Base-by-base conservation (phyloP, 1,140 invertebrate genomes). In the Atta cephalotes region DNA sequence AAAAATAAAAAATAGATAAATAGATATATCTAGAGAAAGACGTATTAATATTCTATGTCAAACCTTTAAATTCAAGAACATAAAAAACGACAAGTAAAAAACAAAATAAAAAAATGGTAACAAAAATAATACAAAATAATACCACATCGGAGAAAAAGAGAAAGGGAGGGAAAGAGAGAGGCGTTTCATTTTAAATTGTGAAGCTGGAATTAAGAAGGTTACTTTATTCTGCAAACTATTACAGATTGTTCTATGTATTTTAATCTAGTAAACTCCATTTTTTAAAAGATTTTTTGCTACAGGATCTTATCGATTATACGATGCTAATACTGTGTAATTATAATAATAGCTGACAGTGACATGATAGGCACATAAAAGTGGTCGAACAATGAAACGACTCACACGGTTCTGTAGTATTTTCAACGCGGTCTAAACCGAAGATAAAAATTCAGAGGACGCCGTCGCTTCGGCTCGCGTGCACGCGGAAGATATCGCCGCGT, bases 381-480 rank as follows among this genome's bases (percentile, higher is more conserved):
- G 39, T 10, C 39, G 39, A 12, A 45, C 39, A 45, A 12, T 45
- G 39, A 51, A 79, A 79, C 28, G 58, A 9, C 7, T n/a, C 18
- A 25, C 18, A 14, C 39, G 25, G 18, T 31, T 0, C n/a, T 16
- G 49, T 45, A 1, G 10, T 58, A 25, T 21, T 58, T 74, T 74
- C 71, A 58, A 56, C 68, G 18, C 39, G 18, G 39, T 72, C n/a
- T 63, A 51, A 82, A 62, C 25, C 7, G 18, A n/a, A 16, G 58
- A 74, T 85, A 58, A 78, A 82, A 77, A 66, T 72, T 84, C 51
- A 28, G 45, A 88, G 51, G 62, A 87, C 58, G 31, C n/a, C 45
- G 45, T 39, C 78, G 70, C 31, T 7, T 10, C 31, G n/a, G n/a
- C 35, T 79, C 79, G 88, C 85, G 45, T n/a, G 18, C 9, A 14